Evolutionary conservation across 64 coral and sea anemone genomes (phyloP), one percentile per base, ranked within the genome.

Genomic region (Actinia tenebrosa): DNA sequence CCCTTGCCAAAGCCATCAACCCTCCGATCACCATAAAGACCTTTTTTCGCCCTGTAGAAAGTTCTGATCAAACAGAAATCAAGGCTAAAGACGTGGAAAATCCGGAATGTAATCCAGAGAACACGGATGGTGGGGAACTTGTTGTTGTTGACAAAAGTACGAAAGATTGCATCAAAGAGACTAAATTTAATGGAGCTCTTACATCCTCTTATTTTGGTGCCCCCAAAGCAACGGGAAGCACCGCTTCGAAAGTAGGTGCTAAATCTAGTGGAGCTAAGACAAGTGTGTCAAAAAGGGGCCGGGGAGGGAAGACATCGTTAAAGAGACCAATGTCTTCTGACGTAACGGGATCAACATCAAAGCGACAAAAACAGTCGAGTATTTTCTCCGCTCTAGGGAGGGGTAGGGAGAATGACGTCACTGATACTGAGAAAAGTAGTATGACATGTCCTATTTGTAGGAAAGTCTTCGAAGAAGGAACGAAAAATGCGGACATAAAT

Each of bases 11-110:
- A 80, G 93, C 97, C 2, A 89, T 90, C 19, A 95, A 84, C 15
- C 97, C 97, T 3, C 93, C 91, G 16, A 78, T 93, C 19, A 99
- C 93, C 52, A 99, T 99, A 16, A 99, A 91, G 83, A 95, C 78
- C 42, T 99, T 99, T 56, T 99, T 99, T 80, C 90, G 82, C 71
- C 88, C 93, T 0, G 95, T 90, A 80, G 7, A 60, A 66, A 64
- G 52, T 43, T 52, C 63, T 60, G 55, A 79, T 3, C n/a, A 75
- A 75, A 75, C 22, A 75, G 69, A 75, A 14, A 15, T 0, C 3
- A 47, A 78, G 45, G 25, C 64, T 20, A 25, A 83, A 26, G 77
- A 61, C 46, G 78, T 83, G 58, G 63, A 75, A n/a, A 44, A 10
- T 69, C n/a, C 7, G 17, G 75, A 20, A n/a, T 81, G 50, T 25